Evolutionary conservation across 2,888 invertebrate species (phyloP), one percentile per base, ranked within the genome.

Genomic region (Phyllotreta cruciferae): DNA sequence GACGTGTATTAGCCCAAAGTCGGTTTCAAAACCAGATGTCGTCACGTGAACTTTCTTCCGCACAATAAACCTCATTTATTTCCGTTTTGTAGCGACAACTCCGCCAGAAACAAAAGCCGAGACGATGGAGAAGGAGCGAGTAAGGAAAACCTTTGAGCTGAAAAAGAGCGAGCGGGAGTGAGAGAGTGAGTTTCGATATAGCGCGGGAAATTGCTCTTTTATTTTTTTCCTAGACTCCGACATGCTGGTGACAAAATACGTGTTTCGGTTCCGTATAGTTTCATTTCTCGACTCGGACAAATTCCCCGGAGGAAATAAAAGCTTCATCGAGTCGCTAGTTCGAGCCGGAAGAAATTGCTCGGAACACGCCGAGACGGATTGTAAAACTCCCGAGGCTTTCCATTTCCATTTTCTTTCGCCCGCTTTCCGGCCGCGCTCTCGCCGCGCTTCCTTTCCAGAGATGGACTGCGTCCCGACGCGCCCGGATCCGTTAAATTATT

Each of bases 301-400:
- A 78, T 77, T 79, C 80, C 79, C 79, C 67, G 56, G 78, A 74
- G 80, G 77, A 79, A 79, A 80, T 80, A 80, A 80, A 80, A 80
- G 79, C 80, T 79, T 79, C 79, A 78, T 79, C 80, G 79, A 76
- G 74, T 76, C 75, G 77, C 42, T 10, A 52, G 70, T 71, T 73
- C 74, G 74, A 69, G 71, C 71, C 64, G 70, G 74, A 24, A 75
- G 79, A 80, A 80, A 80, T 80, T 80, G 78, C 77, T 79, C 77
- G 79, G 78, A 79, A 79, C 78, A 78, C 77, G 75, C 73, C 63
- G 67, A 63, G 63, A 61, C 50, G 60, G 64, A 66, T 66, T 58
- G 58, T 56, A 57, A 61, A 56, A 58, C 52, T 61, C 60, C 56
- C 50, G 53, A 50, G 64, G 56, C 47, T 56, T 64, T 24, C 50